Evolutionary conservation across 1,140 invertebrate species (phyloP), one percentile per base, ranked within the genome.

Genomic region (Drosophila paulistorum): DNA sequence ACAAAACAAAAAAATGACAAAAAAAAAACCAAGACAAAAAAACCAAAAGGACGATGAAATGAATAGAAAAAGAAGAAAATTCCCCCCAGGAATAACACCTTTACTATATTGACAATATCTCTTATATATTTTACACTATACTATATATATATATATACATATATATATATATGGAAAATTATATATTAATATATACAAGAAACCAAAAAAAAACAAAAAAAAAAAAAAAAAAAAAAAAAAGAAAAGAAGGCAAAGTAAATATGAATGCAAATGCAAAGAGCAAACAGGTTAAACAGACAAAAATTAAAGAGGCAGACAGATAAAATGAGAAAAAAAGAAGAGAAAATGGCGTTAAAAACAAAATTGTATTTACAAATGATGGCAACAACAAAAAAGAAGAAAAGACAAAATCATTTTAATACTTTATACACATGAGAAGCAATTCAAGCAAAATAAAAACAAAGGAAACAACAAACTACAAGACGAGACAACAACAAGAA

Each of bases 51-150:
- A 51, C 11, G 45, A 51, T 11, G 17, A 23, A 11, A 51, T 14
- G 42, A 45, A 45, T 17, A 23, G 17, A 48, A 48, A 48, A 48
- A 48, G 84, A 87, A 87, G 80, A 57, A 59, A 59, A 59, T 59
- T 87, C 84, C 84, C 84, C 84, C 84, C 83, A 87, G 83, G 83
- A 87, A 87, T 87, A 86, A 90, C 89, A 91, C 89, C 89, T 90
- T 90, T 89, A 90, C 89, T 90, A 90, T 90, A 90, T 90, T 90
- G 89, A 90, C 89, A 90, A 90, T 90, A 90, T 90, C 89, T 90
- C 90, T 91, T 90, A 90, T 90, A 90, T 90, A 90, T 90, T 90
- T 90, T 90, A 90, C 89, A 90, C 89, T 90, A 90, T 90, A 90
- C 89, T 90, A 90, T 90, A 77, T 67, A 67, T 90, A 77, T 67